Base-by-base conservation (phyloP, 1,140 invertebrate species). In the Chelonus insularis region DNA sequence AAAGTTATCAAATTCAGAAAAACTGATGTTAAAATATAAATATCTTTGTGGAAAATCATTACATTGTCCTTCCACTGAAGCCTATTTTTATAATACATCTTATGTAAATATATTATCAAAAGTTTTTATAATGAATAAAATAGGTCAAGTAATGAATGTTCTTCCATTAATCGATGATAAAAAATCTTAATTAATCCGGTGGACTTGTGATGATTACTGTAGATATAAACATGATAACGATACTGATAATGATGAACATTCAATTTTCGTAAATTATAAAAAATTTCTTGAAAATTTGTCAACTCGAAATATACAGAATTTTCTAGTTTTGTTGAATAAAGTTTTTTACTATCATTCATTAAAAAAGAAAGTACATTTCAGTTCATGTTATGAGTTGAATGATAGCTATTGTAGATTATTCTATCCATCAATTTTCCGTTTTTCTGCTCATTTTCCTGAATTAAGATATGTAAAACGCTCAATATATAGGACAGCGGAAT, bases 391-490 rank as follows among this genome's bases (percentile, higher is more conserved):
- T 37, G 9, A 29, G 11, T 18, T 25, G 8, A 9, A 39, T 9
- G 9, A 29, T 29, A 29, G 39, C 25, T 25, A 8, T 37, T 62
- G 60, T 34, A 20, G 37, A n/a, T 57, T 32, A 9, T 29, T 12
- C 9, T 55, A 20, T 45, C 52, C 12, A 9, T 62, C 14, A 29
- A 62, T 3, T 11, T 57, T 34, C 29, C n/a, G n/a, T n/a, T n/a
- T 62, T 57, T 21, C 60, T 6, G 34, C 60, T n/a, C 54, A 62
- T 56, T 62, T 62, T 39, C 29, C 52, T 45, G 43, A 14, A 8
- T 52, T 57, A 11, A 21, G 52, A 56, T 54, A 32, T 4, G 18
- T 62, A 9, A 56, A 62, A 56, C 23, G 52, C 34, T 14, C 18
- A 14, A 18, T 55, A 12, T 55, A 62, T 62, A 36, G 21, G 20